Conservation (phyloP, 1,140 invertebrate genomes). For the Bombus waltoni region DNA sequence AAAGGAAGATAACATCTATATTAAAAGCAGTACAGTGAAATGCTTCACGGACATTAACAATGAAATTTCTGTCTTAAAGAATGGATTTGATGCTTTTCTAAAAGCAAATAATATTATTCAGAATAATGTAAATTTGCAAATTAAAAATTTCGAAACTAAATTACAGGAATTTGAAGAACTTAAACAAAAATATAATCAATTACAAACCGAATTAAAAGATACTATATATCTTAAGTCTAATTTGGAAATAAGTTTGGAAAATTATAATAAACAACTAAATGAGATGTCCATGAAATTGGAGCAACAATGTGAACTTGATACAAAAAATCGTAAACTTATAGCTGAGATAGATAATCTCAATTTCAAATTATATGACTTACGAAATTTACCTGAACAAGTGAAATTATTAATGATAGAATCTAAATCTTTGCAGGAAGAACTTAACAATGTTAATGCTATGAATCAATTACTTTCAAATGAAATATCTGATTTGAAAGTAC, state of each 20-base stretch:
- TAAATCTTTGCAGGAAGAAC: conserved; percentile 31
- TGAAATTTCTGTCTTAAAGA: conserved; percentile 29
- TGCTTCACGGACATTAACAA: conserved; percentile 28
- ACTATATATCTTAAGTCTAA: conserved; percentile 56
- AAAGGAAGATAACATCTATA: conserved; percentile 55
- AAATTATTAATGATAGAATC: conserved; percentile 46
- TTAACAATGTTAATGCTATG: not conserved
- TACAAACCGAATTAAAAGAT: conserved; percentile 81
- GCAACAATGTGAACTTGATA: conserved; percentile 47
- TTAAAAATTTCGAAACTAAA: conserved; percentile 29
- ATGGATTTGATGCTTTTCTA: conserved; percentile 22
- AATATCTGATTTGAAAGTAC: conserved; percentile 23
- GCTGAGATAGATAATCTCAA: conserved; percentile 68
- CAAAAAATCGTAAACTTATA: conserved; percentile 61
- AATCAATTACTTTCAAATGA: conserved; percentile 48
- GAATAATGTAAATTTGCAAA: conserved; percentile 11
- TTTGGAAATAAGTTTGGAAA: conserved; percentile 72
- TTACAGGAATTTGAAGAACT: conserved; percentile 34
- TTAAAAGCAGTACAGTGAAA: conserved; percentile 55
- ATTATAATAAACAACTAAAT: conserved; percentile 76
- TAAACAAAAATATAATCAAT: conserved; percentile 59
- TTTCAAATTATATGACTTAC: conserved; percentile 61
- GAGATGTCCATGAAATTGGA: conserved; percentile 74
- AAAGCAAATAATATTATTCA: conserved; percentile 50
- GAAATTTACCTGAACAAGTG: conserved; percentile 31